Conservation (phyloP, 1,140 invertebrate species). For the Cherax destructor region DNA sequence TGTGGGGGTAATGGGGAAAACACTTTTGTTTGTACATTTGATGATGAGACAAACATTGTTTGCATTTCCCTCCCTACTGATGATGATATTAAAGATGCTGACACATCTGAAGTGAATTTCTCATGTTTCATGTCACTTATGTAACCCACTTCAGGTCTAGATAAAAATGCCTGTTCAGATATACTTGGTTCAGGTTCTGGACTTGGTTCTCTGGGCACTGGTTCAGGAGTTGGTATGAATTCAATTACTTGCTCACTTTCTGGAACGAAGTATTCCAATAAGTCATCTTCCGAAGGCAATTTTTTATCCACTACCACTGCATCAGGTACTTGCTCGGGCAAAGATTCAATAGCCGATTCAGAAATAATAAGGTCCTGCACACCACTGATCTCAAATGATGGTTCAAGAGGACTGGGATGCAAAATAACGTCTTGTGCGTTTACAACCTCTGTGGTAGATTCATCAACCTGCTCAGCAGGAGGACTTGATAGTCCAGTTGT, state of each 20-base stretch:
- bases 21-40: conserved; percentile 38
- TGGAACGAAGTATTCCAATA: conserved; percentile 55
- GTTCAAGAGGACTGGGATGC: background rate
- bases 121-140: background rate
- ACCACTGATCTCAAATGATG: conserved; percentile 23
- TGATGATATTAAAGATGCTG: conserved; percentile 5
- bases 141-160: background rate
- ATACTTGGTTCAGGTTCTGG: background rate
- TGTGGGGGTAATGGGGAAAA: conserved; percentile 12
- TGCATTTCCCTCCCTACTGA: conserved; percentile 37
- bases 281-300: background rate
- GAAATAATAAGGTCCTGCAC: background rate
- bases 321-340: background rate
- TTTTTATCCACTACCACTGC: background rate
- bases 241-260: conserved; percentile 55
- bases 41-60: conserved; percentile 55
- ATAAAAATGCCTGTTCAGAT: background rate
- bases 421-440: background rate
- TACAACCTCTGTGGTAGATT: background rate
- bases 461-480: conserved; percentile 11
- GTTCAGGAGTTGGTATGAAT: conserved; percentile 18
- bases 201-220: conserved; percentile 7
- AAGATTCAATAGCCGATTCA: background rate
- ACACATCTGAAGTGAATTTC: background rate
- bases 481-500: conserved; percentile 49